Evolutionary conservation across 2,888 invertebrate species (phyloP).

Genomic region (Cyclophora albipunctata): DNA sequence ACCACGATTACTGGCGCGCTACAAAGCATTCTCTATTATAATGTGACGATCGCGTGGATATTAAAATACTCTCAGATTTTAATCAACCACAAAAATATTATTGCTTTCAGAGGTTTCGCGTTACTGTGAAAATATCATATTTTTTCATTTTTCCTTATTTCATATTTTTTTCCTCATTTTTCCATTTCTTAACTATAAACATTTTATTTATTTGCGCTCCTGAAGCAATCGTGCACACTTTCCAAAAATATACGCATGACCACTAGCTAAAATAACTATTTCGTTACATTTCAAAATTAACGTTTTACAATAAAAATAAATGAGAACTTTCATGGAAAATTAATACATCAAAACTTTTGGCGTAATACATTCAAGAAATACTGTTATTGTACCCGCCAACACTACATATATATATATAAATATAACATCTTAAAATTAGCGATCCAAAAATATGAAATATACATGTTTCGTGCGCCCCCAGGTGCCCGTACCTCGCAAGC

Average conservation of each 20-base stretch:
- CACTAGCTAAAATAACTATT: constrained; percentile 71
- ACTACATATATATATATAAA: constrained; percentile 75
- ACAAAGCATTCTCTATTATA: constrained; percentile 52
- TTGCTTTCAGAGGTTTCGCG: constrained; percentile 65
- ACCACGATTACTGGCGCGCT: constrained; percentile 51
- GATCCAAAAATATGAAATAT: constrained; percentile 76
- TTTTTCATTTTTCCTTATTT: constrained; percentile 26
- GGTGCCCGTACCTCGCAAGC: constrained; percentile 49
- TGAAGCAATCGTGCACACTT: constrained; percentile 69
- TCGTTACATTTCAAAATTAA: constrained; percentile 25
- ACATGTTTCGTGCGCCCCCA: constrained; percentile 69
- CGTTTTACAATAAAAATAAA: constrained; percentile 33
- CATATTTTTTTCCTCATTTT: constrained; percentile 25
- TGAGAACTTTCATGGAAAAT: constrained; percentile 66
- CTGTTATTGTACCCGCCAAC: constrained; percentile 68
- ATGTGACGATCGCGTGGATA: constrained; percentile 61
- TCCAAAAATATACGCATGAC: constrained; percentile 72
- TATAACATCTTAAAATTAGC: constrained; percentile 76
- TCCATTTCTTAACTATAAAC: constrained; percentile 27
- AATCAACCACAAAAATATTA: constrained; percentile 68
- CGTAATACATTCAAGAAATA: constrained; percentile 71
- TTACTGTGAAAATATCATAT: constrained; percentile 61
- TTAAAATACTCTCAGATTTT: constrained; percentile 61
- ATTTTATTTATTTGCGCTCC: constrained; percentile 42
- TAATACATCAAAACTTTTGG: constrained; percentile 75